Percentiles rank a stretch among this genome's conserved stretches.
Evolutionary conservation across 2,113 vertebrate genomes (phyloP).

Genomic region (Electrona antarctica): DNA sequence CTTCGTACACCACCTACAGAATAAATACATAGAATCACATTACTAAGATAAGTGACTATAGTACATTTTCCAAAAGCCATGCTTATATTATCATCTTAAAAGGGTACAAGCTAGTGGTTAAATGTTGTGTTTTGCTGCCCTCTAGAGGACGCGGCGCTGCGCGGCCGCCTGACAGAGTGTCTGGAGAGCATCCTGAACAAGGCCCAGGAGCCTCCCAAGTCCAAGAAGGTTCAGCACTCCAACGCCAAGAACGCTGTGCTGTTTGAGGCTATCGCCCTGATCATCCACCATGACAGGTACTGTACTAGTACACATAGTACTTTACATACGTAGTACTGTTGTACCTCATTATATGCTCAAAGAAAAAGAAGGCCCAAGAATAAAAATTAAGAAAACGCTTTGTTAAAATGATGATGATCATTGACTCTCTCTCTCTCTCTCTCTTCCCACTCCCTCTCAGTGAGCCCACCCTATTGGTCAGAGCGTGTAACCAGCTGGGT

Average conservation of each 20-base stretch:
- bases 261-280: slow-evolving; percentile 89
- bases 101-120: no score
- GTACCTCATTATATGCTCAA: no score
- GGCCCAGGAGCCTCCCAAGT: slow-evolving; percentile 90
- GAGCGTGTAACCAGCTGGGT: slow-evolving; percentile 82
- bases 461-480: slow-evolving; percentile 80
- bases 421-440: not conserved
- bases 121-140: slow-evolving; percentile 8
- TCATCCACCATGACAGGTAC: slow-evolving; percentile 88
- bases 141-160: slow-evolving; percentile 84
- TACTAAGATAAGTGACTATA: no score
- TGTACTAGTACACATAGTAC: no score
- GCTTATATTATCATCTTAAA: no score
- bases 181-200: slow-evolving; percentile 91
- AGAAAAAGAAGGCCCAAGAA: no score
- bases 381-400: no score
- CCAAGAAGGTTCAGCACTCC: slow-evolving; percentile 92
- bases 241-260: slow-evolving; percentile 90
- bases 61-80: no score
- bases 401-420: no score
- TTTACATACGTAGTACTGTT: slow-evolving; percentile 75
- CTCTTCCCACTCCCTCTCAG: slow-evolving; percentile 37
- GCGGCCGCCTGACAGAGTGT: slow-evolving; percentile 87
- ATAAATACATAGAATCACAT: no score
- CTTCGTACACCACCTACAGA: no score